phyloP scores from a whole-genome alignment of 2,797 vertebrate species.

The Pachyuromys duprasi region DNA sequence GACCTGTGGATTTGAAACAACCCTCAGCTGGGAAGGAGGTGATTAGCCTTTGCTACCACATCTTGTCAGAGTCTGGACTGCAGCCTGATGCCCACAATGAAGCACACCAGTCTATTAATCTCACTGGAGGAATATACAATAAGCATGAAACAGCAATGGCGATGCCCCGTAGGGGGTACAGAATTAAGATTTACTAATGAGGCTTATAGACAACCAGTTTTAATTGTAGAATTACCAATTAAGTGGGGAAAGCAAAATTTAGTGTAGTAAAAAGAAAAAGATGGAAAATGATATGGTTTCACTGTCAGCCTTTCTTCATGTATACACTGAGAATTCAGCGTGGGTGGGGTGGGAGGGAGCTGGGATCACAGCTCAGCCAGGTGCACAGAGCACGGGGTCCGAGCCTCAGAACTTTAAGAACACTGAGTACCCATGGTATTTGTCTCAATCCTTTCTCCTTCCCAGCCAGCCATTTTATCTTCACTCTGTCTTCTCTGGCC shows the following conservation, averaged over 20 bases:
- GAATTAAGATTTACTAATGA: neutral
- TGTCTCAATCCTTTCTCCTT: too few species aligned
- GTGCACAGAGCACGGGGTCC: neutral
- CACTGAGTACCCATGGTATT: neutral
- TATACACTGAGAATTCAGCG: neutral
- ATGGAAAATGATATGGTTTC: neutral
- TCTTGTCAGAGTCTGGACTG: neutral
- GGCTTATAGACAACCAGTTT: neutral
- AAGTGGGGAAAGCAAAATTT: neutral
- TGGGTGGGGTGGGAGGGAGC: neutral
- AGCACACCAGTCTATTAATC: neutral
- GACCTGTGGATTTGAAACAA: neutral
- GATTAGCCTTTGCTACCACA: neutral
- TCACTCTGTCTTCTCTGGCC: neutral
- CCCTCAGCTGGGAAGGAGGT: neutral
- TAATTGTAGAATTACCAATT: neutral
- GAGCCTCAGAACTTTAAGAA: neutral
- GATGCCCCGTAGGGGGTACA: neutral
- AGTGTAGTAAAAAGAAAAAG: neutral
- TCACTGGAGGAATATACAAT: neutral
- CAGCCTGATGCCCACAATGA: neutral
- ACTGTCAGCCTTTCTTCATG: neutral
- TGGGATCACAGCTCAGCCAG: neutral
- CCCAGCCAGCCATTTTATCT: too few species aligned
- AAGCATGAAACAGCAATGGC: neutral